phyloP scores from a whole-genome alignment of 2,888 invertebrate genomes.

The Ophioninae sp. region DNA sequence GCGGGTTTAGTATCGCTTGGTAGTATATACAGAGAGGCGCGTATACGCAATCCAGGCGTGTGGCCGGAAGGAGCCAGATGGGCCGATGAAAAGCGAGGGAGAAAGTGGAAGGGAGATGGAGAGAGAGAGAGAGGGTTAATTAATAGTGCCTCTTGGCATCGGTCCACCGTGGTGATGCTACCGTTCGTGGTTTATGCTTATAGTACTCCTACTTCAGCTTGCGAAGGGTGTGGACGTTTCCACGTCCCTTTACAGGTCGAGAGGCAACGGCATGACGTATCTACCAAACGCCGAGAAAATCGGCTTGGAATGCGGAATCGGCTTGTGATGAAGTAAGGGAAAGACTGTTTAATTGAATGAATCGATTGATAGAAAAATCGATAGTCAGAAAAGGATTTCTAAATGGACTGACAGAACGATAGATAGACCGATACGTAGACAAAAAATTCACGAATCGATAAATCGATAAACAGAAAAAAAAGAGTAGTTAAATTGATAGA shows the following conservation, averaged over 20 bases:
- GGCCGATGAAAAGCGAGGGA: conserved; percentile 28
- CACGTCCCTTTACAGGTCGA: conserved; percentile 45
- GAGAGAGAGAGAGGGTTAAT: conserved; percentile 68
- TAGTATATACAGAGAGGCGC: not conserved
- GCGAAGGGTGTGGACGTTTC: conserved; percentile 34
- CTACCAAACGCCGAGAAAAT: conserved; percentile 34
- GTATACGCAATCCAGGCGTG: not conserved
- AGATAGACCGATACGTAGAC: too few relatives aligned
- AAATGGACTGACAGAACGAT: too few relatives aligned
- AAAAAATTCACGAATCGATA: too few relatives aligned
- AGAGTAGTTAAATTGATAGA: not conserved
- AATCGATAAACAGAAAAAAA: too few relatives aligned
- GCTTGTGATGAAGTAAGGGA: conserved; percentile 33
- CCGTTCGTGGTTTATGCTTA: conserved; percentile 44
- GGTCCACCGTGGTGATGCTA: conserved; percentile 67
- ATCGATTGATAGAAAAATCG: not conserved
- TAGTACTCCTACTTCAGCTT: conserved; percentile 14
- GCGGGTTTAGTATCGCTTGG: not conserved
- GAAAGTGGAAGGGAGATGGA: conserved; percentile 1
- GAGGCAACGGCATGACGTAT: conserved; percentile 29
- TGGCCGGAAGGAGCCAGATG: conserved; percentile 59
- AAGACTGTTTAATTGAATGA: not conserved
- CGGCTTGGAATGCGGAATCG: conserved; percentile 47
- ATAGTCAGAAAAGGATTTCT: not conserved
- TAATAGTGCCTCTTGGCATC: conserved; percentile 75